phyloP scores from a whole-genome alignment of 2,113 vertebrate genomes.

The Limanda limanda region DNA sequence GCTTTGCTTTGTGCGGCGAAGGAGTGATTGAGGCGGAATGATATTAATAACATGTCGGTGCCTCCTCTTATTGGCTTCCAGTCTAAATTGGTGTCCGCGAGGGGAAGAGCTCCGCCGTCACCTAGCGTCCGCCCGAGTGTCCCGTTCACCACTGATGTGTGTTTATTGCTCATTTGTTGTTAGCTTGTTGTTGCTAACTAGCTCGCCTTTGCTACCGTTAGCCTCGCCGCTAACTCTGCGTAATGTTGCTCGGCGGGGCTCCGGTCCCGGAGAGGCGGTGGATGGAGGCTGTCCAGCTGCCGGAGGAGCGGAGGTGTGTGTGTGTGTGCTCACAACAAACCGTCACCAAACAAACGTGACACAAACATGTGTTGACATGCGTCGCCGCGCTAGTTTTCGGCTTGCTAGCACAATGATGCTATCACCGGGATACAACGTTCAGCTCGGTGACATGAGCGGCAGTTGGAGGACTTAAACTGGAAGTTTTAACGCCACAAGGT shows the following conservation, averaged over 20 bases:
- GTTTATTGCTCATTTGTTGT: constrained; percentile 33
- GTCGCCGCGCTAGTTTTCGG: background rate
- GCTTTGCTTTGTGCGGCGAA: constrained; percentile 84
- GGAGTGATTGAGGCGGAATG: constrained; percentile 90
- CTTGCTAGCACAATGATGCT: background rate
- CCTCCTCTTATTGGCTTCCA: constrained; percentile 81
- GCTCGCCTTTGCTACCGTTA: constrained; percentile 61
- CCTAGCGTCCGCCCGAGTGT: too few species aligned
- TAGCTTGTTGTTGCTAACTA: constrained; percentile 74
- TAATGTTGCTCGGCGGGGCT: constrained; percentile 50
- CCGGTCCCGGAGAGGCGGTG: background rate
- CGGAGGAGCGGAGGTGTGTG: too few species aligned
- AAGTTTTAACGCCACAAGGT: background rate
- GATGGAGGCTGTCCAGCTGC: background rate
- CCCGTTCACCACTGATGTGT: background rate
- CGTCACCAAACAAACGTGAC: background rate
- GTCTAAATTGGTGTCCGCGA: constrained; percentile 71
- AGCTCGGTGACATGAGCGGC: background rate
- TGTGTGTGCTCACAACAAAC: background rate
- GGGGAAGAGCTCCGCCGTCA: constrained; percentile 2
- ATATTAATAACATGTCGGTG: constrained; percentile 87
- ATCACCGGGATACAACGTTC: background rate
- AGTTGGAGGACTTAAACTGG: background rate
- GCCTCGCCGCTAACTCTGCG: constrained; percentile 63
- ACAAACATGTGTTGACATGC: background rate